Conservation (phyloP, 2,797 vertebrate genomes). For the Myotis daubentonii region DNA sequence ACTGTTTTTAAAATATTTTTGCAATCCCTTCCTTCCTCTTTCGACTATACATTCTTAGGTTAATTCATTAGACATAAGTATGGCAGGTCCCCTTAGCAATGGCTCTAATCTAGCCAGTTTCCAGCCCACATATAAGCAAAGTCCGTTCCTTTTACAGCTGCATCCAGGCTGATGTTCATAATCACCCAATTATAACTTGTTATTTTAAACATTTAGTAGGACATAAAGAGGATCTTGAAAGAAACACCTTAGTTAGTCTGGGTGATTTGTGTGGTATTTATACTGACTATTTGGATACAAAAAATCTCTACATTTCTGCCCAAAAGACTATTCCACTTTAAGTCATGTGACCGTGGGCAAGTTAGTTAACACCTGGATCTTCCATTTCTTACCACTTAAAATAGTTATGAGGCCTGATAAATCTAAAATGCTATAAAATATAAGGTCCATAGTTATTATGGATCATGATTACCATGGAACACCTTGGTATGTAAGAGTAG, state of each 20-base stretch:
- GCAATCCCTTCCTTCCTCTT: not conserved
- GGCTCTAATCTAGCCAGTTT: not conserved
- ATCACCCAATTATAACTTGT: not conserved
- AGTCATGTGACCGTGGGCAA: not conserved
- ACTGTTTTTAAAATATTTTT: not conserved
- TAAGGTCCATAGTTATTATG: not conserved
- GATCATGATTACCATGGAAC: not conserved
- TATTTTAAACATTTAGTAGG: not conserved
- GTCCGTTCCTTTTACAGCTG: not conserved
- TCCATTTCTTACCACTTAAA: not conserved
- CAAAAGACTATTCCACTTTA: not conserved
- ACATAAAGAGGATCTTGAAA: not conserved
- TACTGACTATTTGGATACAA: not conserved
- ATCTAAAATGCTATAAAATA: not conserved
- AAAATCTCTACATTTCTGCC: conserved; percentile 9
- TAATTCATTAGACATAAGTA: not conserved
- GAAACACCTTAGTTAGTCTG: not conserved
- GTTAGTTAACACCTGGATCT: not conserved
- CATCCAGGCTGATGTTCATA: not conserved
- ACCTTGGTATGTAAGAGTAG: not conserved
- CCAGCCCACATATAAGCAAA: not conserved
- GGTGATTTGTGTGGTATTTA: not conserved
- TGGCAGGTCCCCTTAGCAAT: not conserved
- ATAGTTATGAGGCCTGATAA: not conserved
- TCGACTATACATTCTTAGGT: not conserved